Percentiles rank a stretch among this genome's conserved stretches.
phyloP scores from a whole-genome alignment of 2,888 invertebrate genomes.

The Drosophila affinis region DNA sequence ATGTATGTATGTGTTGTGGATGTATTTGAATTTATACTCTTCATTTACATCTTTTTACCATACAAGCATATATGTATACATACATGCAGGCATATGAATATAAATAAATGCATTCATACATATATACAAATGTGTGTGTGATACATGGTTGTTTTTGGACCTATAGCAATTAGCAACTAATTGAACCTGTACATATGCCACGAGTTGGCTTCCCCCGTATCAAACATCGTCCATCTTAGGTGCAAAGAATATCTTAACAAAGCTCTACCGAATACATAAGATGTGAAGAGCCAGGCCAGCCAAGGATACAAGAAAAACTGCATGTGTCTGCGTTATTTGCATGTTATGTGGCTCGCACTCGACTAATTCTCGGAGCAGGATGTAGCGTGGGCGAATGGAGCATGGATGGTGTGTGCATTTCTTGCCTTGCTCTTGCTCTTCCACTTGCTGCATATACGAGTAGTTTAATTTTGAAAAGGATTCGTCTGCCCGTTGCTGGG shows the following conservation, averaged over 20 bases:
- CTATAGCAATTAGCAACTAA: conserved; percentile 74
- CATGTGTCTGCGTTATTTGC: conserved; percentile 79
- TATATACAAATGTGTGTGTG: conserved; percentile 26
- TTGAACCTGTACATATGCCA: conserved; percentile 71
- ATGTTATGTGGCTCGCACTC: conserved; percentile 75
- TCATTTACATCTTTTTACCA: conserved; percentile 44
- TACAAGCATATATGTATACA: conserved; percentile 31
- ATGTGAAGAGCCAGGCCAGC: conserved; percentile 36
- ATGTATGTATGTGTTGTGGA: conserved; percentile 25
- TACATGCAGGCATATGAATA: conserved; percentile 29
- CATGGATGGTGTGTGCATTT: conserved; percentile 52
- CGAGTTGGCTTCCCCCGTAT: conserved; percentile 49
- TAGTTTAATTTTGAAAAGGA: conserved; percentile 78
- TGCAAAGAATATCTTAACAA: conserved; percentile 79
- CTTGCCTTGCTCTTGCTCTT: conserved; percentile 66
- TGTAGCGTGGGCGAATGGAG: conserved; percentile 34
- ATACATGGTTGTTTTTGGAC: conserved; percentile 50
- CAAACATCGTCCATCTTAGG: conserved; percentile 68
- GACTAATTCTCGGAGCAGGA: conserved; percentile 60
- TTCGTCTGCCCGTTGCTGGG: conserved; percentile 75
- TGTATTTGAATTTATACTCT: conserved; percentile 34
- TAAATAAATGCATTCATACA: conserved; percentile 21
- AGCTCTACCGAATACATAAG: conserved; percentile 73
- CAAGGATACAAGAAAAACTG: conserved; percentile 75
- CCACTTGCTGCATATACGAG: conserved; percentile 65